Evolutionary conservation across 2,797 vertebrate species (phyloP).

Genomic region (Alfaro cultratus): DNA sequence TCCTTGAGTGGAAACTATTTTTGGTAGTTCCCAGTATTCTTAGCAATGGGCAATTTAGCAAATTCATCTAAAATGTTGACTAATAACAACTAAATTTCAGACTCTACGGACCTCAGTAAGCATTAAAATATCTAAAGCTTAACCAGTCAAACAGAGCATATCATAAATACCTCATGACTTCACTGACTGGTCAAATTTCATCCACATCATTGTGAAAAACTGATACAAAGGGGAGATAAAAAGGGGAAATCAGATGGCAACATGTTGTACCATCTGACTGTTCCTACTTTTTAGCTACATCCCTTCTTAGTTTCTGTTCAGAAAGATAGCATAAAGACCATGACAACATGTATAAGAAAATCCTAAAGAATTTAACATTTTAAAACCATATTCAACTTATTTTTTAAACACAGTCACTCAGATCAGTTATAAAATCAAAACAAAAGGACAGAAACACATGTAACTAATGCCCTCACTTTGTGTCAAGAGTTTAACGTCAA

Average conservation of each 20-base stretch:
- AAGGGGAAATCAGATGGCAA: neutral
- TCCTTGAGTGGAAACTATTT: neutral
- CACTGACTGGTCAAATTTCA: neutral
- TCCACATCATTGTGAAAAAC: neutral
- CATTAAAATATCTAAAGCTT: neutral
- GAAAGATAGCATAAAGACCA: neutral
- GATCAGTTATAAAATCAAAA: slow-evolving; percentile 24
- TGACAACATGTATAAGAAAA: neutral
- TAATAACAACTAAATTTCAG: neutral
- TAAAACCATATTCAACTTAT: neutral
- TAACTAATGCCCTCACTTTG: slow-evolving; percentile 21
- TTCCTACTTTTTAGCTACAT: neutral
- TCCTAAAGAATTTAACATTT: neutral
- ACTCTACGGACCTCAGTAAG: neutral
- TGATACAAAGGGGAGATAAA: neutral
- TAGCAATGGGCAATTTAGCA: neutral
- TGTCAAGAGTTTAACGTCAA: slow-evolving; percentile 26
- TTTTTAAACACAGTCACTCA: slow-evolving; percentile 16
- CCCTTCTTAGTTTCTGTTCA: neutral
- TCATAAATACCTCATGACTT: neutral
- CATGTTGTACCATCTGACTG: slow-evolving; percentile 1
- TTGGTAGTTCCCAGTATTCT: neutral
- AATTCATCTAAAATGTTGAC: neutral
- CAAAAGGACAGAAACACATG: slow-evolving; percentile 8
- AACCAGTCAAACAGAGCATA: neutral